These are phyloP conservation scores for Apodemia zela DNA, from an alignment of 2,888 invertebrate genomes.

Conservation along the genomic window DNA sequence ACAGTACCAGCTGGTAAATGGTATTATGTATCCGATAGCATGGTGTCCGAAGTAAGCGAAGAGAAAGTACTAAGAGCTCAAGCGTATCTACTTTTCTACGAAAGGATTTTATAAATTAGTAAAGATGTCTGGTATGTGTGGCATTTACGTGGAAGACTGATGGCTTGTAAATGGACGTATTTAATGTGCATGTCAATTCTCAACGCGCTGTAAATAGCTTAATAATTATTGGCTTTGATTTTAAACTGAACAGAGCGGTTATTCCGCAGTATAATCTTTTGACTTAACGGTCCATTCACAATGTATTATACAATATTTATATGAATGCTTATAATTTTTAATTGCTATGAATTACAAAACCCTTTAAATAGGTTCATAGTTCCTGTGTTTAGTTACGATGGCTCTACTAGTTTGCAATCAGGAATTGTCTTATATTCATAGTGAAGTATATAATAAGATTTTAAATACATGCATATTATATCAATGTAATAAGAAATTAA, in stretches of 20 bases:
- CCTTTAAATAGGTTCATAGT: slow-evolving; percentile 22
- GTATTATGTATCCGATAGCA: slow-evolving; percentile 96
- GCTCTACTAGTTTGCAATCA: slow-evolving; percentile 19
- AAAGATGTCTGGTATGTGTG: slow-evolving; percentile 36
- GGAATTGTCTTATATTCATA: slow-evolving; percentile 6
- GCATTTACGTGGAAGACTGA: slow-evolving; percentile 70
- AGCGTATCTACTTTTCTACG: slow-evolving; percentile 98
- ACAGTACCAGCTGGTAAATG: slow-evolving; percentile 87
- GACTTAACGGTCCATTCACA: slow-evolving; percentile 7
- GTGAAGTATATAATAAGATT: slow-evolving; percentile 8
- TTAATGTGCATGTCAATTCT: slow-evolving; percentile 17
- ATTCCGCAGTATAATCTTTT: slow-evolving; percentile 31
- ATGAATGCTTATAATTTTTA: slow-evolving; percentile 20
- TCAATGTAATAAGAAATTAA: slow-evolving; percentile 5
- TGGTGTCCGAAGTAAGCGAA: slow-evolving; percentile 90
- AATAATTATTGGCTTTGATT: slow-evolving; percentile 26
- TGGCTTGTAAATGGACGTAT: slow-evolving; percentile 35
- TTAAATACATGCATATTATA: slow-evolving; percentile 1
- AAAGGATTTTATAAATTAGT: slow-evolving; percentile 87
- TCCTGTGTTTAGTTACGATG: slow-evolving; percentile 20
- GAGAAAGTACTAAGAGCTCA: slow-evolving; percentile 90
- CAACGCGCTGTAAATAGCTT: slow-evolving; percentile 58
- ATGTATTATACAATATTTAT: slow-evolving; percentile 28
- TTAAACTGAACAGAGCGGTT: slow-evolving; percentile 28
- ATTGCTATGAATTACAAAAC: slow-evolving; percentile 18